Percentiles rank a stretch among this genome's conserved stretches.
Evolutionary conservation across 2,797 vertebrate species (phyloP).

Genomic region (Megalops cyprinoides): DNA sequence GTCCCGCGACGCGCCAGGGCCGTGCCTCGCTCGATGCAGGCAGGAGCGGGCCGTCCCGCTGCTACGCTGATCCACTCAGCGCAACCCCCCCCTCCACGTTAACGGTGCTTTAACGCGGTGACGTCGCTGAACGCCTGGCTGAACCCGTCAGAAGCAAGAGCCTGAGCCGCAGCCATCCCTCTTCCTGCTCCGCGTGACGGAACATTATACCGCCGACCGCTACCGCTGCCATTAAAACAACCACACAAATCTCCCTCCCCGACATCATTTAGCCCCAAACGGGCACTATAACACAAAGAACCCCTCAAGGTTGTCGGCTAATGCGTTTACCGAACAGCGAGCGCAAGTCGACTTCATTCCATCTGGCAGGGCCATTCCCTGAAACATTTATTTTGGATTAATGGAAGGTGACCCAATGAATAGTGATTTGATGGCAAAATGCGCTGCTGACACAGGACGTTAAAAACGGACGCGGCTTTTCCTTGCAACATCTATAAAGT

Average conservation of each 20-base stretch:
- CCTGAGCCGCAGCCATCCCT: background rate
- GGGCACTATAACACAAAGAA: background rate
- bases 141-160: background rate
- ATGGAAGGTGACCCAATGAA: slow-evolving; percentile 17
- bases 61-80: no score
- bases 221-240: background rate
- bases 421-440: background rate
- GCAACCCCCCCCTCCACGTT: no score
- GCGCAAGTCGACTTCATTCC: background rate
- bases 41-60: no score
- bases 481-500: slow-evolving; percentile 2
- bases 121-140: background rate
- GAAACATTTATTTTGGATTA: slow-evolving; percentile 22
- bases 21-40: no score
- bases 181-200: background rate
- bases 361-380: background rate
- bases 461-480: no score
- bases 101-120: background rate
- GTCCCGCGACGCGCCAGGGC: no score
- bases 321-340: background rate
- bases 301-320: background rate
- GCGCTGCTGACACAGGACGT: slow-evolving; percentile 4
- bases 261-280: slow-evolving; percentile 4
- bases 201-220: no score
- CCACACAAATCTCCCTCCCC: background rate